A percentile compares a stretch with the other conserved stretches of the same genome.
Conservation (phyloP, 2,888 invertebrate species). For the Pterostichus madidus region DNA sequence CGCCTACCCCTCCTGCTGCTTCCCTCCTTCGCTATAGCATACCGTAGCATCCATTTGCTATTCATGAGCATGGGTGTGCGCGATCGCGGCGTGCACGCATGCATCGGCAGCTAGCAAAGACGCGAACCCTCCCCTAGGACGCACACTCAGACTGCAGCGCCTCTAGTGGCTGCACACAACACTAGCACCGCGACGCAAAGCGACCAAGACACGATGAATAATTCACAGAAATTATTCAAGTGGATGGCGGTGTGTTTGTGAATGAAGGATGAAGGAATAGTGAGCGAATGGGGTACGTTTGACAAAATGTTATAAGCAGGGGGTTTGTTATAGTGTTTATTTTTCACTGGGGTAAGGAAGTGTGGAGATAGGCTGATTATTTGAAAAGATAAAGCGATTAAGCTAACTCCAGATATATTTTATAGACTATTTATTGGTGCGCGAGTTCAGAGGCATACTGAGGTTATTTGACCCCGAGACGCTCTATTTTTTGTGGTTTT, state of each 20-base stretch:
- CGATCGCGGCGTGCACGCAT: constrained; percentile 10
- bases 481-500: too few species aligned
- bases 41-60: constrained; percentile 26
- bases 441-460: neutral
- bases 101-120: constrained; percentile 23
- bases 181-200: neutral
- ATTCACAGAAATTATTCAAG: constrained; percentile 41
- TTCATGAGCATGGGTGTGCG: constrained; percentile 37
- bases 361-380: too few species aligned
- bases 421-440: too few species aligned
- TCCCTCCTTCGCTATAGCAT: neutral
- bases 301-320: too few species aligned
- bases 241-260: neutral
- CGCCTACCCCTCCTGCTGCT: neutral
- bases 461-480: too few species aligned
- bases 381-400: too few species aligned
- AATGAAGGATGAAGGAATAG: too few species aligned
- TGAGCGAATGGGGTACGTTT: too few species aligned
- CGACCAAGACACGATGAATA: constrained; percentile 19
- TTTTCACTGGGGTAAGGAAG: too few species aligned
- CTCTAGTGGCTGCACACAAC: constrained; percentile 23
- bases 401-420: too few species aligned
- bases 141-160: constrained; percentile 28
- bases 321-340: too few species aligned
- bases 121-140: constrained; percentile 22